phyloP scores from a whole-genome alignment of 2,888 invertebrate species.

The Cosmorhoe ocellata region DNA sequence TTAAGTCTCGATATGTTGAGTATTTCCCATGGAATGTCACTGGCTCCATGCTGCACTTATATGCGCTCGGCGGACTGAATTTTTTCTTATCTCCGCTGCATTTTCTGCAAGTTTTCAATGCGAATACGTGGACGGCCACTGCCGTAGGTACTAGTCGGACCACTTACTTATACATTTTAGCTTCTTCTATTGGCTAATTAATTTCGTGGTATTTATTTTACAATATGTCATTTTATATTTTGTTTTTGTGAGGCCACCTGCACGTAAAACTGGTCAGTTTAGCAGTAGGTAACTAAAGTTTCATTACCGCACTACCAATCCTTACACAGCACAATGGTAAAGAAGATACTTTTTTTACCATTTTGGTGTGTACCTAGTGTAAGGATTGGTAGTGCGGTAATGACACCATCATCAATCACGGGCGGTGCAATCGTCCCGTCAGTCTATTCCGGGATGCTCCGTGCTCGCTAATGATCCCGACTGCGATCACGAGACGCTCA shows the following conservation, averaged over 20 bases:
- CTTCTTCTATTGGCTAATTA: constrained; percentile 43
- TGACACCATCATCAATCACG: constrained; percentile 77
- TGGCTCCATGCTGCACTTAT: constrained; percentile 76
- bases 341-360: constrained; percentile 43
- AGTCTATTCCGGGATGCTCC: constrained; percentile 78
- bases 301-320: too few relatives aligned
- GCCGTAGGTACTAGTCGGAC: constrained; percentile 25
- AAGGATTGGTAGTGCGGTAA: constrained; percentile 54
- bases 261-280: constrained; percentile 16
- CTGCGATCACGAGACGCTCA: constrained; percentile 60
- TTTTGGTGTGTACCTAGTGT: constrained; percentile 52
- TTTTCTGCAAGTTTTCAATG: constrained; percentile 80
- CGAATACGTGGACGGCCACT: constrained; percentile 50
- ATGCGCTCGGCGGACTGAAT: constrained; percentile 75
- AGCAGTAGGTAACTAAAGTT: too few relatives aligned
- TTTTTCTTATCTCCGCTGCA: constrained; percentile 81
- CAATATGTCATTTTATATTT: constrained; percentile 35
- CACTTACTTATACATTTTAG: constrained; percentile 41
- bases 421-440: constrained; percentile 76
- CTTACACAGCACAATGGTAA: too few relatives aligned
- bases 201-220: constrained; percentile 41
- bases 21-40: constrained; percentile 77
- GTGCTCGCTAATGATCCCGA: constrained; percentile 76
- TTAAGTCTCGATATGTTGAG: constrained; percentile 77
- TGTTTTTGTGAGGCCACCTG: constrained; percentile 10